phyloP scores from a whole-genome alignment of 2,113 vertebrate genomes.

The Hoplias malabaricus region DNA sequence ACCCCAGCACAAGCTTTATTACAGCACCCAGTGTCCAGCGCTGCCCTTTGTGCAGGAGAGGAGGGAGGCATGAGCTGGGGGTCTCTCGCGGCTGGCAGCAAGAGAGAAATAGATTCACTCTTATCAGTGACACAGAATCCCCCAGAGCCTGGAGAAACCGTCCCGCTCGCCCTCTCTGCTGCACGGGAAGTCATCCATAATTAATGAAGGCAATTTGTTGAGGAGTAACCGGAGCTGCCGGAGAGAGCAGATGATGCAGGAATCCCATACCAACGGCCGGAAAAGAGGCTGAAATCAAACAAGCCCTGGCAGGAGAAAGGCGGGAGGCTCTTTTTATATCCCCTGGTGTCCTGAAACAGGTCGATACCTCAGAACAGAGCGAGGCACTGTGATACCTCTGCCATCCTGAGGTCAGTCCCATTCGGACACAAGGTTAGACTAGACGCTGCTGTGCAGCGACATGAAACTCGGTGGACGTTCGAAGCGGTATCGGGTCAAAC shows the following conservation, averaged over 20 bases:
- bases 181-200: conserved; percentile 58
- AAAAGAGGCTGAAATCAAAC: conserved; percentile 46
- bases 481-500: no score
- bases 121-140: conserved; percentile 25
- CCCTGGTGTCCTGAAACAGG: conserved; percentile 47
- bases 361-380: conserved; percentile 54
- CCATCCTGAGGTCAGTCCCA: conserved; percentile 12
- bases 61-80: not conserved
- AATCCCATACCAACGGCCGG: conserved; percentile 37
- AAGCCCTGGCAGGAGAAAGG: conserved; percentile 44
- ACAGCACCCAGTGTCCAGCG: not conserved
- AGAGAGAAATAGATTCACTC: not conserved
- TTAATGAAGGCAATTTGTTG: conserved; percentile 61
- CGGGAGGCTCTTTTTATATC: conserved; percentile 60
- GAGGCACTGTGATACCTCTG: conserved; percentile 16
- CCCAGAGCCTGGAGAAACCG: not conserved
- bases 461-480: not conserved
- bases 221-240: conserved; percentile 49
- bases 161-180: conserved; percentile 23
- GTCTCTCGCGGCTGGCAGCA: not conserved
- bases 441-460: not conserved
- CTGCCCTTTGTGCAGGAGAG: not conserved
- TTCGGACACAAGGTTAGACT: conserved; percentile 23
- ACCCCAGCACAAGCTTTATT: not conserved
- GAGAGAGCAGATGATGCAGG: conserved; percentile 27